Evolutionary conservation across 2,888 invertebrate species (phyloP).

Genomic region (Agapostemon virescens): DNA sequence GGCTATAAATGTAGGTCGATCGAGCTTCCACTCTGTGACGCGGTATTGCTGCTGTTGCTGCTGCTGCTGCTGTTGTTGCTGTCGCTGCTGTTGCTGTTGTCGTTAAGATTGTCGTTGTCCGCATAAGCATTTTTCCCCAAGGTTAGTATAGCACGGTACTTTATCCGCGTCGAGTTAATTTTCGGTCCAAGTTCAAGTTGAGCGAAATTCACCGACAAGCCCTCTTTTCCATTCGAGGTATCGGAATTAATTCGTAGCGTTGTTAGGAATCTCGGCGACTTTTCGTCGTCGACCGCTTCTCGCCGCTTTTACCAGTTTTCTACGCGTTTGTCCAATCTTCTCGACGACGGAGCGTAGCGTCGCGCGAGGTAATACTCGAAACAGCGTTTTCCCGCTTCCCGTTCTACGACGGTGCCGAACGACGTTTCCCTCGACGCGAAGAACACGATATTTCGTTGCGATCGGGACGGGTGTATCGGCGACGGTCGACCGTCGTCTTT

Average conservation of each 20-base stretch:
- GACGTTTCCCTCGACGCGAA: neutral
- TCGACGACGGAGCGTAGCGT: too few species aligned
- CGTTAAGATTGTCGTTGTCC: conserved; percentile 21
- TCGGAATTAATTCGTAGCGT: neutral
- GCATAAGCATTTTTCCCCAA: conserved; percentile 39
- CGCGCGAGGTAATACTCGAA: neutral
- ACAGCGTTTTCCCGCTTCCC: neutral
- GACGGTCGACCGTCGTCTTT: neutral
- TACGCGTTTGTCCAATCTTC: neutral
- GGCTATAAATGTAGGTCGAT: conserved; percentile 69
- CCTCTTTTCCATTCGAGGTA: neutral
- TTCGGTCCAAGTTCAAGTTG: too few species aligned
- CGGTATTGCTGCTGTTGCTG: conserved; percentile 14
- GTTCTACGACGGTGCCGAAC: neutral
- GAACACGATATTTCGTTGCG: neutral
- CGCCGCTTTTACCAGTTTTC: neutral
- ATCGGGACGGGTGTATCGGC: neutral
- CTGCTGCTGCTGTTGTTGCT: neutral
- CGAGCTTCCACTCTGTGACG: conserved; percentile 34
- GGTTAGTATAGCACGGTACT: conserved; percentile 45
- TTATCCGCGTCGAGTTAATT: neutral
- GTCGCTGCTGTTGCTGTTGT: too few species aligned
- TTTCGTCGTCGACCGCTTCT: neutral
- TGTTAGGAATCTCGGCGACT: neutral
- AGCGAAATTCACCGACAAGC: too few species aligned